These are phyloP conservation scores for Ceyx margarethae DNA, from an alignment of 2,113 vertebrate genomes.

Conservation along the genomic window DNA sequence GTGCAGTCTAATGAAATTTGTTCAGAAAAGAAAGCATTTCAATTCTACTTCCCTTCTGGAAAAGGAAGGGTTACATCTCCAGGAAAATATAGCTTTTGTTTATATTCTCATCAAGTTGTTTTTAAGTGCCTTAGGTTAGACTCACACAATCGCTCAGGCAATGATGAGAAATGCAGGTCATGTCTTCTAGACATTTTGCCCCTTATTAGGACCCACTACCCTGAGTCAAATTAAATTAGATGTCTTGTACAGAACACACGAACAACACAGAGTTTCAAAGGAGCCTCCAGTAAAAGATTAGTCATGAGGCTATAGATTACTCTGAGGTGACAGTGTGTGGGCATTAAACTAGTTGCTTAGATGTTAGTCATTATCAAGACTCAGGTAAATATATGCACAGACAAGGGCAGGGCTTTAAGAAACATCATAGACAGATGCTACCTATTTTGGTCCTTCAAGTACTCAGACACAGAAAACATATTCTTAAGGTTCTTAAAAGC, in stretches of 20 bases:
- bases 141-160: background rate
- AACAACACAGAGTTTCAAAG: background rate
- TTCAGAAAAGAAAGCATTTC: background rate
- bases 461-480: background rate
- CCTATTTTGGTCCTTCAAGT: background rate
- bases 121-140: background rate
- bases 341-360: background rate
- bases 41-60: background rate
- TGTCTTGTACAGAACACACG: background rate
- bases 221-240: background rate
- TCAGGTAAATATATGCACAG: background rate
- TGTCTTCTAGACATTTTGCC: background rate
- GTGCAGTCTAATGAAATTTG: background rate
- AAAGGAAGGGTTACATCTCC: background rate
- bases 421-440: background rate
- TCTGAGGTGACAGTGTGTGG: background rate
- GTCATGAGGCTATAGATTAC: background rate
- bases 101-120: background rate
- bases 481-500: background rate
- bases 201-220: background rate
- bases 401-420: background rate
- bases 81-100: background rate
- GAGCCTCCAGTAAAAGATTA: background rate
- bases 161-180: background rate
- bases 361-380: background rate